Evolutionary conservation across 2,888 invertebrate species (phyloP), one percentile per base, ranked within the genome.

Genomic region (Agrochola lota): DNA sequence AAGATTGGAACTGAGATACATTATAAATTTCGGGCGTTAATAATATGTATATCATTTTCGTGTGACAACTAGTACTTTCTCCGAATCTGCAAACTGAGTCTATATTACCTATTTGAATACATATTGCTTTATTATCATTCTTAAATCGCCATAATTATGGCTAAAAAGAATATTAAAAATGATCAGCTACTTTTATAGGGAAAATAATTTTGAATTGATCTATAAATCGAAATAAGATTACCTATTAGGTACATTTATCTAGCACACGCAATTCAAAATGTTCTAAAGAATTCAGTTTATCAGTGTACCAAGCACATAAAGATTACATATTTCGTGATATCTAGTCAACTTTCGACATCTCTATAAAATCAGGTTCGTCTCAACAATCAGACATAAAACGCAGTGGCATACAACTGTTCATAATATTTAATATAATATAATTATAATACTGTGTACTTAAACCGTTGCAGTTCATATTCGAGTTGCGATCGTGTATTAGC

Each of bases 371-470:
- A 77, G 4, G 26, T 59, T 66, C 8, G n/a, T 55, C 62, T 71
- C 46, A 73, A 71, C 64, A 75, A 49, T 57, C 76, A 74, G 67
- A 70, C 40, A 70, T 6, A 64, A n/a, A 78, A 76, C 64, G 26
- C 57, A 73, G 43, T 35, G 60, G 46, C 62, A 64, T 76, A 77
- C 66, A 85, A 80, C 77, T 86, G 84, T 76, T 72, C 63, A 77
- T 81, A 76, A 73, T 67, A 62, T 69, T 77, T 71, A 77, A 75
- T 83, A 84, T 71, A 79, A 87, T 75, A 82, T 87, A 87, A 84
- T 84, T 77, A 90, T 92, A 93, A 93, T 93, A 93, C 93, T 93
- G 93, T 92, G 91, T 93, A 92, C 92, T 92, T 92, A 89, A 87
- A 88, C 80, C 78, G 85, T 85, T 88, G 87, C 83, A 90, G 83